These are phyloP conservation scores for Drosophila serrata DNA, from an alignment of 1,140 invertebrate genomes.

Conservation along the genomic window DNA sequence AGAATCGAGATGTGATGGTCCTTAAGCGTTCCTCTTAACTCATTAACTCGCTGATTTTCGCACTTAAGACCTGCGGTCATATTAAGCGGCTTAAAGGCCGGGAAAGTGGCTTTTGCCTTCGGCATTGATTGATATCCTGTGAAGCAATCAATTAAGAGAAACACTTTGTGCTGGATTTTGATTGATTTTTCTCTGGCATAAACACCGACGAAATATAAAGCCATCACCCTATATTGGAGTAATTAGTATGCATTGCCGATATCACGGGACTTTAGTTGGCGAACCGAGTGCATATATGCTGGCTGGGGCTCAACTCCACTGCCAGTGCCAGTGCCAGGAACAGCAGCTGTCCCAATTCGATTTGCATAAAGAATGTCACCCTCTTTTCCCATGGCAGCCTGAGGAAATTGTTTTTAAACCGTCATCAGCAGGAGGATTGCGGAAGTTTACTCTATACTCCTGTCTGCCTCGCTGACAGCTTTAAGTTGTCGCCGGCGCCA, in stretches of 20 bases:
- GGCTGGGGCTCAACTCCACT: neutral
- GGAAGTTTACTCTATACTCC: slow-evolving; percentile 18
- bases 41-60: slow-evolving; percentile 33
- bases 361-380: slow-evolving; percentile 49
- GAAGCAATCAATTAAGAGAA: slow-evolving; percentile 72
- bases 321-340: neutral
- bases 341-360: slow-evolving; percentile 30
- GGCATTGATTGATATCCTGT: slow-evolving; percentile 43
- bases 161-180: slow-evolving; percentile 62
- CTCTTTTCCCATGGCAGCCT: neutral
- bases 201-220: neutral
- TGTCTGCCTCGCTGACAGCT: slow-evolving; percentile 9
- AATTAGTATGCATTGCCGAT: slow-evolving; percentile 51
- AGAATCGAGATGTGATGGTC: neutral
- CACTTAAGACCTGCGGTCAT: slow-evolving; percentile 30
- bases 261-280: neutral
- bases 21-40: slow-evolving; percentile 28
- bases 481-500: slow-evolving; percentile 26
- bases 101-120: slow-evolving; percentile 8
- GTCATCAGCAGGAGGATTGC: slow-evolving; percentile 30
- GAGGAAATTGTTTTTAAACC: slow-evolving; percentile 52
- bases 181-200: slow-evolving; percentile 59
- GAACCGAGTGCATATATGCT: slow-evolving; percentile 14
- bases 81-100: slow-evolving; percentile 15
- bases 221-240: slow-evolving; percentile 15